Evolutionary conservation across 2,113 vertebrate species (phyloP).

Genomic region (Neodon shergylaensis): DNA sequence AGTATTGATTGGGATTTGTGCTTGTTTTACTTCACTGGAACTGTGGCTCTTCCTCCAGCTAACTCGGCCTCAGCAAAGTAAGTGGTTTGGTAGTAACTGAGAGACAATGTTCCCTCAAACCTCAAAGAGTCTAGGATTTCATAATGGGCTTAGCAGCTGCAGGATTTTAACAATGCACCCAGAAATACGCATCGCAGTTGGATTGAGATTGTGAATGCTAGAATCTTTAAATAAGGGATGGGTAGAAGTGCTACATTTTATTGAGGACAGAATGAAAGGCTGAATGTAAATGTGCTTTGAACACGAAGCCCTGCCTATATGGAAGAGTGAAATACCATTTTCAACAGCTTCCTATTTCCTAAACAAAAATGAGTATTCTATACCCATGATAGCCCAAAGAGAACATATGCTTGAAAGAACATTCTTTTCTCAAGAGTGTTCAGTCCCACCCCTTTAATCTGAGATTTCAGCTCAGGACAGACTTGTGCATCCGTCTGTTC

Average conservation of each 20-base stretch:
- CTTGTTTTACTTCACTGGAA: slow-evolving; percentile 47
- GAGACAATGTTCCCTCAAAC: slow-evolving; percentile 67
- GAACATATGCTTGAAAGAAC: background rate
- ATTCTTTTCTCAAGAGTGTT: background rate
- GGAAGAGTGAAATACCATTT: background rate
- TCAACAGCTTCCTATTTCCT: slow-evolving; percentile 14
- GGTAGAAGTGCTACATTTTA: slow-evolving; percentile 30
- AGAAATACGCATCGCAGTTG: slow-evolving; percentile 69
- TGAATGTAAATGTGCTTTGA: slow-evolving; percentile 11
- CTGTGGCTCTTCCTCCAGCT: slow-evolving; percentile 5
- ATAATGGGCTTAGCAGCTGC: slow-evolving; percentile 78
- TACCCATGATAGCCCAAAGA: background rate
- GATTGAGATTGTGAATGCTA: slow-evolving; percentile 57
- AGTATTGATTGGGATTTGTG: background rate
- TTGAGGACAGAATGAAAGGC: slow-evolving; percentile 55
- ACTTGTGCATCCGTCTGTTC: background rate
- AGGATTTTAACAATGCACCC: slow-evolving; percentile 71
- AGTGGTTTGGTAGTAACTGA: slow-evolving; percentile 61
- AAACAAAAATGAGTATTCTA: slow-evolving; percentile 4
- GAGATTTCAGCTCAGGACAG: background rate
- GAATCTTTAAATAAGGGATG: slow-evolving; percentile 49
- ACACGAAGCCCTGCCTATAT: background rate
- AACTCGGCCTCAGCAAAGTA: slow-evolving; percentile 40
- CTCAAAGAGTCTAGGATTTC: slow-evolving; percentile 75
- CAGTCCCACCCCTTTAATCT: background rate